Evolutionary conservation across 2,113 vertebrate species (phyloP).

Genomic region (Etia nguti): DNA sequence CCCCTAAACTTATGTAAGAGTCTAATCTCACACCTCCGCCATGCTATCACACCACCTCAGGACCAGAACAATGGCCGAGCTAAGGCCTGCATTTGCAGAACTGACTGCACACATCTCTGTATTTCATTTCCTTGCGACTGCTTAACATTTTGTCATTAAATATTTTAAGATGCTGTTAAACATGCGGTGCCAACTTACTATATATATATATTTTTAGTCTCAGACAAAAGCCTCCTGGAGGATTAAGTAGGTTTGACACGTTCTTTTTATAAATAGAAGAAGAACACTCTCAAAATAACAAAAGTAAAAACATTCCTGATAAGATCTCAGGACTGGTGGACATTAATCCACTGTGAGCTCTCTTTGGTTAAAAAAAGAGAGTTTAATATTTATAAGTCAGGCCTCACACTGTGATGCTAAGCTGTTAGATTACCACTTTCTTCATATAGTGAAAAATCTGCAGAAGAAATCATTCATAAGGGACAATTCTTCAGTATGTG

Average conservation of each 20-base stretch:
- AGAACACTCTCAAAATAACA: neutral
- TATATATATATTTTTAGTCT: neutral
- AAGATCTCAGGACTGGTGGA: neutral
- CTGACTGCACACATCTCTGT: neutral
- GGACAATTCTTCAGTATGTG: neutral
- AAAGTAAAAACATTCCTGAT: neutral
- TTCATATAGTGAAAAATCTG: neutral
- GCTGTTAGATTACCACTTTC: neutral
- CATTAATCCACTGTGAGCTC: neutral
- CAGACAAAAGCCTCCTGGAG: neutral
- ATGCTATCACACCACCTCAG: conserved; percentile 1
- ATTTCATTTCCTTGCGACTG: neutral
- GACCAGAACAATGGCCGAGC: conserved; percentile 16
- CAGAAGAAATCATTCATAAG: neutral
- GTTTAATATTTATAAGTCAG: neutral
- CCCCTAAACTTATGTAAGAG: conserved; percentile 27
- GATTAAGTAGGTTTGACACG: neutral
- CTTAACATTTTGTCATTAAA: conserved; percentile 11
- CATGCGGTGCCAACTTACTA: neutral
- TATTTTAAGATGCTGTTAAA: neutral
- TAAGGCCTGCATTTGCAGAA: neutral
- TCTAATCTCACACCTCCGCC: conserved; percentile 25
- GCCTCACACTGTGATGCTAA: neutral
- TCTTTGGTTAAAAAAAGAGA: neutral
- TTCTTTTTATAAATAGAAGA: neutral